Conservation (phyloP, 2,113 vertebrate species). For the Triplophysa rosa region DNA sequence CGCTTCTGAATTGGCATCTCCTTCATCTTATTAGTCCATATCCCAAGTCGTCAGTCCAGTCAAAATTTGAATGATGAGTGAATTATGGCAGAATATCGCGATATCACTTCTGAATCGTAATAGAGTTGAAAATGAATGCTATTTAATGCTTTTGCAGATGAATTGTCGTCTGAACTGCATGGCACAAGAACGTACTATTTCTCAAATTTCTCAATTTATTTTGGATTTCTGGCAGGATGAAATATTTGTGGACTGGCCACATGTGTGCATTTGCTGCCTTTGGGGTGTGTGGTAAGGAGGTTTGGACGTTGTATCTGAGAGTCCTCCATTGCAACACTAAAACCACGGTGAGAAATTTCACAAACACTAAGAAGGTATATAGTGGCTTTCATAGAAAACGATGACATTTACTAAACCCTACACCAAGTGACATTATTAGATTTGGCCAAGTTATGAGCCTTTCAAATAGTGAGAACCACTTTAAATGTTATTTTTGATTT, state of each 20-base stretch:
- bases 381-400: too few species aligned
- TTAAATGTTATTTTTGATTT: neutral
- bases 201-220: neutral
- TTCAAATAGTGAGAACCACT: too few species aligned
- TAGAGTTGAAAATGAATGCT: slow-evolving; percentile 21
- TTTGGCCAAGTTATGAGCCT: too few species aligned
- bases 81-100: slow-evolving; percentile 47
- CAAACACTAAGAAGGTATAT: neutral
- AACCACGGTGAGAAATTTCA: slow-evolving; percentile 58
- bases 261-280: slow-evolving; percentile 92
- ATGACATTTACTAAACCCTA: too few species aligned
- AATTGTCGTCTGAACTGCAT: slow-evolving; percentile 16
- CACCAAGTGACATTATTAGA: too few species aligned
- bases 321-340: slow-evolving; percentile 71
- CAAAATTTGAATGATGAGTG: slow-evolving; percentile 45
- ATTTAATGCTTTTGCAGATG: slow-evolving; percentile 9
- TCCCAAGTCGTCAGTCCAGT: slow-evolving; percentile 35
- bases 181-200: neutral
- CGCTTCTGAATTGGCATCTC: slow-evolving; percentile 48
- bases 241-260: slow-evolving; percentile 97
- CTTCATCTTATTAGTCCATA: slow-evolving; percentile 49
- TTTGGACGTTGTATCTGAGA: slow-evolving; percentile 81
- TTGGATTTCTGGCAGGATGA: slow-evolving; percentile 81
- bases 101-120: slow-evolving; percentile 48
- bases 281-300: slow-evolving; percentile 82